These are phyloP conservation scores for Probaryconus sp. DNA, from an alignment of 1,140 invertebrate species.

Conservation along the genomic window DNA sequence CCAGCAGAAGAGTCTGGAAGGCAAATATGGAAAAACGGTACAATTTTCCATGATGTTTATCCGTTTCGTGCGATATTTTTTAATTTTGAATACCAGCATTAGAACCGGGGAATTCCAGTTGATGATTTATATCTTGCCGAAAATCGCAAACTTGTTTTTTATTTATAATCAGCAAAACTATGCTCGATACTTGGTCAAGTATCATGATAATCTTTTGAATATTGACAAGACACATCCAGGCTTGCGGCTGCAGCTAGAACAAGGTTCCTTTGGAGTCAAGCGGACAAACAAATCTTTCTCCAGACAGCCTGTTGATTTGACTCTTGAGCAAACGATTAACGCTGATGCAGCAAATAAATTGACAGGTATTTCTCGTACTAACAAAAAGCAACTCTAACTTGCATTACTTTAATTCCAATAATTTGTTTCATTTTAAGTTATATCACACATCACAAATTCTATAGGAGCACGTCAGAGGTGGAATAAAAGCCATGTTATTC, in stretches of 20 bases:
- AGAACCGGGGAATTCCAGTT: conserved; percentile 27
- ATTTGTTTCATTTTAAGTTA: conserved; percentile 27
- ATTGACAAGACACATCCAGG: conserved; percentile 49
- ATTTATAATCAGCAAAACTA: conserved; percentile 15
- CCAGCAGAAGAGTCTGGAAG: conserved; percentile 31
- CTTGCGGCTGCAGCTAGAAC: conserved; percentile 35
- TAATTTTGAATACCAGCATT: conserved; percentile 30
- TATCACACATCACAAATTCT: conserved; percentile 54
- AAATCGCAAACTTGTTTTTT: conserved; percentile 61
- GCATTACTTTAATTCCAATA: conserved; percentile 4
- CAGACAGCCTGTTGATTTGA: conserved; percentile 52
- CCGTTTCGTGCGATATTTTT: conserved; percentile 59
- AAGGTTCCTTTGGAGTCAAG: conserved; percentile 52
- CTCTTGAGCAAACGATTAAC: conserved; percentile 66
- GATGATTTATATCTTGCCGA: conserved; percentile 51
- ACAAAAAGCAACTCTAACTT: too few species aligned
- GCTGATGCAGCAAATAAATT: conserved; percentile 66
- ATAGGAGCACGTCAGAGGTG: conserved; percentile 58
- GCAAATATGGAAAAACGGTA: conserved; percentile 65
- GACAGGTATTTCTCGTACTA: too few species aligned
- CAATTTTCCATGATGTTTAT: conserved; percentile 63
- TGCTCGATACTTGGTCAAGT: background rate
- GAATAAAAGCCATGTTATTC: conserved; percentile 46
- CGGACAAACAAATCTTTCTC: conserved; percentile 55
- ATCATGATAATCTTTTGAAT: too few species aligned